phyloP scores from a whole-genome alignment of 2,113 vertebrate genomes.

The Peromyscus californicus region DNA sequence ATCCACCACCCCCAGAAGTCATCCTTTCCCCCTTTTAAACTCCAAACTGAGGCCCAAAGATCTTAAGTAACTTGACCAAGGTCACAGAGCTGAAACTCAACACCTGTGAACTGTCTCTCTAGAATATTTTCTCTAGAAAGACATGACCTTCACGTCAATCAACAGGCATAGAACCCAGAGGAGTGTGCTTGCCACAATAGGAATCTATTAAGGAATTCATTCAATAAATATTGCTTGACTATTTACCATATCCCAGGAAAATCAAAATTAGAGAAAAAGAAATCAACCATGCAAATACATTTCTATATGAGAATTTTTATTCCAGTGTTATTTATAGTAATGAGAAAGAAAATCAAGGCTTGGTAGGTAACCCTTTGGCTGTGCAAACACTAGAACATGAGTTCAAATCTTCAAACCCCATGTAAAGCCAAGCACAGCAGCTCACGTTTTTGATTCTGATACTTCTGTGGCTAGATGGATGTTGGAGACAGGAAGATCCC shows the following conservation, averaged over 20 bases:
- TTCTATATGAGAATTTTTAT: not conserved
- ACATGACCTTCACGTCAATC: not conserved
- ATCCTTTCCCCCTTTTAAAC: not conserved
- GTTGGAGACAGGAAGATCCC: not conserved
- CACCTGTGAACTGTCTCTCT: not conserved
- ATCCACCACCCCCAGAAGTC: not conserved
- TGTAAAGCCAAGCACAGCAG: not conserved
- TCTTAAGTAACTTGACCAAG: not conserved
- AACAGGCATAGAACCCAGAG: not conserved
- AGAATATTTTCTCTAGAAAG: not conserved
- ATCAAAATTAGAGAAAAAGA: not conserved
- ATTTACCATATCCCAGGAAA: not conserved
- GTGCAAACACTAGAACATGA: not conserved
- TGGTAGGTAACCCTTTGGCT: too few relatives aligned
- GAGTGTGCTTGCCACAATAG: not conserved
- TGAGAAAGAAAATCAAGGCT: not conserved
- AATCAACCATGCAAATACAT: not conserved
- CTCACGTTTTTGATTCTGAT: too few relatives aligned
- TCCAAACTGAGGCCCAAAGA: not conserved
- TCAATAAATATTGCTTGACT: not conserved
- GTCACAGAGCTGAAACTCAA: not conserved
- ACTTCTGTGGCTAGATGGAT: not conserved
- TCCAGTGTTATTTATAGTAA: not conserved
- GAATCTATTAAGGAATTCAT: constrained; percentile 29
- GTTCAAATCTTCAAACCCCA: not conserved